phyloP scores from a whole-genome alignment of 2,797 vertebrate species.

The Mus spretus region DNA sequence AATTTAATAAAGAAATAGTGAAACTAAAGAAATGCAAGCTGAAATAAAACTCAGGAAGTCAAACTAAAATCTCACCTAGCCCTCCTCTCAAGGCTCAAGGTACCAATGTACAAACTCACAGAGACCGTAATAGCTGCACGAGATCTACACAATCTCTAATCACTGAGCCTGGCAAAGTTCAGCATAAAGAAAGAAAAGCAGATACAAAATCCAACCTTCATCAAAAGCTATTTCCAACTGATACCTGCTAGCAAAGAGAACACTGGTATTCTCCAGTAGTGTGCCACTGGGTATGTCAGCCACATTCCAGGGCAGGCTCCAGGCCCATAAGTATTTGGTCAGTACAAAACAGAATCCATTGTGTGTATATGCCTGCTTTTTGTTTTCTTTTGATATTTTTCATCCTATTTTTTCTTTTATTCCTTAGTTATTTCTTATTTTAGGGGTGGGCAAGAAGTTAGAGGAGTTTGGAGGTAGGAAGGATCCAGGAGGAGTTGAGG shows the following conservation, averaged over 20 bases:
- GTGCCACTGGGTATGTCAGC: neutral
- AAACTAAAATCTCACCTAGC: neutral
- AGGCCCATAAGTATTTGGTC: neutral
- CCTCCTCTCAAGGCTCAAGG: neutral
- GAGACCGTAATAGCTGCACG: neutral
- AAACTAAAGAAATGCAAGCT: neutral
- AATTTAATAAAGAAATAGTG: neutral
- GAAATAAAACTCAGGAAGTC: neutral
- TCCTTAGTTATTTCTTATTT: neutral
- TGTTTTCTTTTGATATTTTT: neutral
- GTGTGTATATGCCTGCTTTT: neutral
- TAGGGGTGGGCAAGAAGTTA: neutral
- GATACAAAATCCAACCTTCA: neutral
- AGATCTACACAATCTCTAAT: neutral
- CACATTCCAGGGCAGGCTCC: neutral
- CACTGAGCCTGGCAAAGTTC: no score
- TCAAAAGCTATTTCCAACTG: neutral
- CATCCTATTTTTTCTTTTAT: neutral
- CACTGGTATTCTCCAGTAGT: no score
- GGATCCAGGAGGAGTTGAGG: neutral
- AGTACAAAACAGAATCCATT: neutral
- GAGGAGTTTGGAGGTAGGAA: neutral
- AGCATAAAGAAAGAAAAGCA: neutral
- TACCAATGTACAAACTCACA: neutral
- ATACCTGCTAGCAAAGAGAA: neutral